These are phyloP conservation scores for Halichoerus grypus DNA, from an alignment of 2,113 vertebrate genomes.

Conservation along the genomic window DNA sequence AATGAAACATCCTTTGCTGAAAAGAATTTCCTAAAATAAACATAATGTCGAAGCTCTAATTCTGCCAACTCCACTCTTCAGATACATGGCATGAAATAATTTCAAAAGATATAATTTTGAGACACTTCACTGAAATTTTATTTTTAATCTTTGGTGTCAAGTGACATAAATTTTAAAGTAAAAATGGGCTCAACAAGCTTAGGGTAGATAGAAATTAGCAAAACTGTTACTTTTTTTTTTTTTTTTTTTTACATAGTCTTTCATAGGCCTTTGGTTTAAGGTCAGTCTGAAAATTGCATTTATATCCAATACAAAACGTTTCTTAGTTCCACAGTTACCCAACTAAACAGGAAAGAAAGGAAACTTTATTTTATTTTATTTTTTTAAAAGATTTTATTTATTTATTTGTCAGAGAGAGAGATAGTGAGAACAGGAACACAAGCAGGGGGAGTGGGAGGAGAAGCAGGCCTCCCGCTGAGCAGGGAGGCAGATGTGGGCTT, in stretches of 20 bases:
- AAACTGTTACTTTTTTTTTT: background rate
- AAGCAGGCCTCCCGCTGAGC: no score
- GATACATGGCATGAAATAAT: background rate
- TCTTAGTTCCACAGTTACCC: background rate
- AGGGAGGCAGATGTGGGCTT: no score
- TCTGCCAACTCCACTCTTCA: background rate
- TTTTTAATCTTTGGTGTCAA: constrained; percentile 49
- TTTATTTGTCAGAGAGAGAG: no score
- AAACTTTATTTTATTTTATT: background rate
- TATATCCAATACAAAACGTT: background rate
- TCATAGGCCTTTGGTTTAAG: constrained; percentile 15
- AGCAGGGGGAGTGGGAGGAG: no score
- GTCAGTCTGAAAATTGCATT: background rate
- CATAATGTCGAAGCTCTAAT: background rate
- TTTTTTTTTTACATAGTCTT: background rate
- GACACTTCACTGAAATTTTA: background rate
- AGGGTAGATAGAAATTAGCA: constrained; percentile 28
- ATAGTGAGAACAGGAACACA: no score
- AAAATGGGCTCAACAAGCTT: background rate
- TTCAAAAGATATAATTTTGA: constrained; percentile 47
- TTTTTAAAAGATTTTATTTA: no score
- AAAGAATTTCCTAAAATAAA: constrained; percentile 59
- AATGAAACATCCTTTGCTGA: constrained; percentile 2
- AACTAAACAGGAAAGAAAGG: background rate
- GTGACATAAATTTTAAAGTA: background rate